Conservation (phyloP, 2,797 vertebrate species). For the Enteromius radiatus region DNA sequence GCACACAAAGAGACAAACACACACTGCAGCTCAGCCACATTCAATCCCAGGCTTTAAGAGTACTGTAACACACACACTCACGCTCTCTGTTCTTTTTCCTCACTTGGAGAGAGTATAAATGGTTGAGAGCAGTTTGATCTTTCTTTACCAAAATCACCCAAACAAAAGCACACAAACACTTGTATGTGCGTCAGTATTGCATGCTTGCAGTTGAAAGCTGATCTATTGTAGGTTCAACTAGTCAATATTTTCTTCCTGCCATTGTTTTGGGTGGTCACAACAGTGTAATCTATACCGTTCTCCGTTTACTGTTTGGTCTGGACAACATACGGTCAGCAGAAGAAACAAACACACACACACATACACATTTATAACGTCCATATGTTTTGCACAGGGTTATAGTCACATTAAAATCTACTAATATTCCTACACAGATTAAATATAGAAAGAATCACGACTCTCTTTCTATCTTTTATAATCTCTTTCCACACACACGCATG, state of each 20-base stretch:
- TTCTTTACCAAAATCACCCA: not conserved
- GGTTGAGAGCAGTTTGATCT: not conserved
- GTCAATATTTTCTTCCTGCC: slow-evolving; percentile 31
- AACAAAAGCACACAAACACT: slow-evolving; percentile 3
- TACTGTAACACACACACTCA: slow-evolving; percentile 50
- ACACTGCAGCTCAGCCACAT: slow-evolving; percentile 72
- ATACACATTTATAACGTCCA: not conserved
- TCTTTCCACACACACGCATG: slow-evolving; percentile 20
- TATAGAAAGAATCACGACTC: slow-evolving; percentile 1
- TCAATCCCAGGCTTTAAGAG: slow-evolving; percentile 47
- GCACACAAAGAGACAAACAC: slow-evolving; percentile 25
- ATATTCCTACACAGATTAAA: slow-evolving; percentile 20
- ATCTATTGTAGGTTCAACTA: slow-evolving; percentile 16
- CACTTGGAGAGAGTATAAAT: not conserved
- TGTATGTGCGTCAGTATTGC: not conserved
- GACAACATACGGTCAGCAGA: not conserved
- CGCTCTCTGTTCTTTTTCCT: slow-evolving; percentile 16
- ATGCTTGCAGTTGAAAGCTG: slow-evolving; percentile 7
- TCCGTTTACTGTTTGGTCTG: slow-evolving; percentile 14
- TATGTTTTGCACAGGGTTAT: not conserved
- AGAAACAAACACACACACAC: not conserved
- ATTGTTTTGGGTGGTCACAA: slow-evolving; percentile 48
- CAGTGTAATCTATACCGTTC: slow-evolving; percentile 48
- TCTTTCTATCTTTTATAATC: slow-evolving; percentile 7
- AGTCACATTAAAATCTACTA: not conserved